phyloP scores from a whole-genome alignment of 2,797 vertebrate species.

The Protosalanx chinensis region DNA sequence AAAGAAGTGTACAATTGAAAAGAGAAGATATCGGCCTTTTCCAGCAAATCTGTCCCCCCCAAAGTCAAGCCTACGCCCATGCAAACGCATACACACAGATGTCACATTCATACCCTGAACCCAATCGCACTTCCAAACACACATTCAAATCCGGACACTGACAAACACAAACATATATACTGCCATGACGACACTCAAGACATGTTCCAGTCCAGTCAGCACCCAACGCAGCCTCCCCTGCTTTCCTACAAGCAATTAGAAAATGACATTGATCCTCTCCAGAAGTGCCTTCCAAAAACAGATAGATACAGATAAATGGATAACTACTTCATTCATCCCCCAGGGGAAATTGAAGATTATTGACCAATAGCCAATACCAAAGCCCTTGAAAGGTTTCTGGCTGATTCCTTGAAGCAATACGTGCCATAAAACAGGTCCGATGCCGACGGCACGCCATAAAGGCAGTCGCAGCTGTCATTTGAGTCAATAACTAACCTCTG shows the following conservation, averaged over 20 bases:
- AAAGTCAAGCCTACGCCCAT: too few species aligned
- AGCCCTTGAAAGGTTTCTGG: constrained; percentile 6
- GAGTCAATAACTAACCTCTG: constrained; percentile 20
- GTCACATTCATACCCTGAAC: too few species aligned
- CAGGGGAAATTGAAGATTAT: background rate
- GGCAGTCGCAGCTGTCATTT: constrained; percentile 51
- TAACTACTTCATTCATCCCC: background rate
- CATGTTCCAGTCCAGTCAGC: constrained; percentile 3
- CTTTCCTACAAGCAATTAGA: constrained; percentile 1
- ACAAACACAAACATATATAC: constrained; percentile 3
- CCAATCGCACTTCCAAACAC: too few species aligned
- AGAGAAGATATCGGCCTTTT: too few species aligned
- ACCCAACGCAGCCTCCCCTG: constrained; percentile 1
- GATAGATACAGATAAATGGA: too few species aligned
- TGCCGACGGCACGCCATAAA: constrained; percentile 35
- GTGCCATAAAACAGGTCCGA: constrained; percentile 44
- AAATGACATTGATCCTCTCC: background rate
- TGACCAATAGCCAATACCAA: background rate
- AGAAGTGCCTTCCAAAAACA: too few species aligned
- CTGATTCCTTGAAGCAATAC: constrained; percentile 12
- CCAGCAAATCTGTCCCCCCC: too few species aligned
- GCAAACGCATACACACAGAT: constrained; percentile 9
- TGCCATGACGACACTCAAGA: too few species aligned
- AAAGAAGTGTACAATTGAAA: too few species aligned
- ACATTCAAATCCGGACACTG: too few species aligned